Percentiles rank a stretch among this genome's conserved stretches.
Conservation (phyloP, 1,140 invertebrate genomes). For the Megathymus violae region DNA sequence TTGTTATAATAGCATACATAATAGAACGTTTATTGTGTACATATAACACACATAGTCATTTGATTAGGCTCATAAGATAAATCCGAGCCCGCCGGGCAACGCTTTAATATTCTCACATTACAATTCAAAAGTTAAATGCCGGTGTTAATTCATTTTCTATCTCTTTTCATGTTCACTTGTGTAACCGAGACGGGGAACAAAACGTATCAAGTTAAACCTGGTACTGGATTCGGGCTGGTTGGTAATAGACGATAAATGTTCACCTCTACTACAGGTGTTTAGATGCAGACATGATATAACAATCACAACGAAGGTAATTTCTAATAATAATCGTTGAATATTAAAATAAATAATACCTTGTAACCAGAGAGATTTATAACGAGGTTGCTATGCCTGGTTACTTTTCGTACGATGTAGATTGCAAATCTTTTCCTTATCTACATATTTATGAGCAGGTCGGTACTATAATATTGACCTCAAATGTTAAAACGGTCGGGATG, state of each 20-base stretch:
- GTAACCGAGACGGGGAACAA: conserved; percentile 15
- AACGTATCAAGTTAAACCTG: conserved; percentile 11
- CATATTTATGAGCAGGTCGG: background rate
- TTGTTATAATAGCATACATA: conserved; percentile 37
- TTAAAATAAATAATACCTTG: too few relatives aligned
- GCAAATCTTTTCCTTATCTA: background rate
- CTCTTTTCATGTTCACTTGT: conserved; percentile 2
- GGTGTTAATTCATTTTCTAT: conserved; percentile 14
- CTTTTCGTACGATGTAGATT: background rate
- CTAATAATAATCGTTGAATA: too few relatives aligned
- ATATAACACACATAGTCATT: conserved; percentile 53
- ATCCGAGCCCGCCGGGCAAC: conserved; percentile 38
- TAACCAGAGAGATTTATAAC: conserved; percentile 1
- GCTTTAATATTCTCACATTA: conserved; percentile 27
- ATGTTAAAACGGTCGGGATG: conserved; percentile 9
- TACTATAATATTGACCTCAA: conserved; percentile 1
- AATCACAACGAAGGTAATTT: too few relatives aligned
- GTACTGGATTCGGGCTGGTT: conserved; percentile 19
- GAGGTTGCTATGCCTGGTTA: background rate
- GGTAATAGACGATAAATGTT: conserved; percentile 28
- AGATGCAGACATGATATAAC: conserved; percentile 24
- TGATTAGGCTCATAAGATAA: conserved; percentile 44
- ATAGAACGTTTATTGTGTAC: conserved; percentile 49
- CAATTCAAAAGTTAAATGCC: conserved; percentile 30
- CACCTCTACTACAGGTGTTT: conserved; percentile 22